Conservation (phyloP, 2,113 vertebrate genomes). For the Percopsis transmontana region DNA sequence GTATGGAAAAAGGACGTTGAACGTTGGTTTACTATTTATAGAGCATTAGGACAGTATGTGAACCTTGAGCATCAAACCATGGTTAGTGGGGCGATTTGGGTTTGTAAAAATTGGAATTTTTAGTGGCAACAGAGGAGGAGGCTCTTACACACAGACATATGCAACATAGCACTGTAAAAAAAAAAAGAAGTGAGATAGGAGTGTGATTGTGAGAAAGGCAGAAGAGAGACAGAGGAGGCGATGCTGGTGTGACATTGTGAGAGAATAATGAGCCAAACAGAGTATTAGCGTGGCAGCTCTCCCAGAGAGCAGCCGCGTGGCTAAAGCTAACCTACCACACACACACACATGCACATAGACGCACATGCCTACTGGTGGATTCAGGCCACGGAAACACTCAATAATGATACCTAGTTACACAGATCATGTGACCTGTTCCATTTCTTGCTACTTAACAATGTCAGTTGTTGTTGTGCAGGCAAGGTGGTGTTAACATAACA, state of each 20-base stretch:
- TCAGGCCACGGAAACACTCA: constrained; percentile 32
- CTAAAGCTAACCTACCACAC: constrained; percentile 29
- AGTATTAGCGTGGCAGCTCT: constrained; percentile 49
- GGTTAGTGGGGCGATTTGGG: background rate
- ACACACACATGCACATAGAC: constrained; percentile 1
- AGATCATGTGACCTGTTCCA: constrained; percentile 39
- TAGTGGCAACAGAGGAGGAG: background rate
- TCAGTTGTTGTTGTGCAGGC: background rate
- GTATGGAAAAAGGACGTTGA: background rate
- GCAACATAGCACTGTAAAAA: background rate
- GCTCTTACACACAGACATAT: background rate
- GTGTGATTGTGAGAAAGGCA: background rate
- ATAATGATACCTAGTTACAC: constrained; percentile 33
- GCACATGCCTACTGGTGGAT: constrained; percentile 48
- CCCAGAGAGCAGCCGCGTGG: constrained; percentile 28
- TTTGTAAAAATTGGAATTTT: background rate
- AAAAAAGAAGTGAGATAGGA: background rate
- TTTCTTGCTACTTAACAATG: constrained; percentile 26
- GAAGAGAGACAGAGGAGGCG: constrained; percentile 1
- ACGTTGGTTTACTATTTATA: background rate
- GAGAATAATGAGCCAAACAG: constrained; percentile 39
- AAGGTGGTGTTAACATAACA: constrained; percentile 3
- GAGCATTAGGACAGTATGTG: background rate
- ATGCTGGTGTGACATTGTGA: constrained; percentile 7
- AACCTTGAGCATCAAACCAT: background rate